These are phyloP conservation scores for Ips nitidus DNA, from an alignment of 1,140 invertebrate genomes.

Conservation along the genomic window DNA sequence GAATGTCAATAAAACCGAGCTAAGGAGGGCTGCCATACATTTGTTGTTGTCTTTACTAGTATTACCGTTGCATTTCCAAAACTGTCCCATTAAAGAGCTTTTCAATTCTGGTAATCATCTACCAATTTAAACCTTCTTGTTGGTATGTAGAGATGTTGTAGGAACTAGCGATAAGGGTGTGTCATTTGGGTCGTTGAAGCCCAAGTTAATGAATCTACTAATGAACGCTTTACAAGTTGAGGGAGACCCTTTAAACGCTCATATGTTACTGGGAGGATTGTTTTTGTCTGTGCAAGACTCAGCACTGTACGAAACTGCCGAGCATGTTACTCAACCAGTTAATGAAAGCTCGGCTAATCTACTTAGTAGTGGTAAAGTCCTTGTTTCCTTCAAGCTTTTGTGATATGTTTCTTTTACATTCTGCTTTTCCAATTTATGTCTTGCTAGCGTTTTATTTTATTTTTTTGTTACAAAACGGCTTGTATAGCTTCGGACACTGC, in stretches of 20 bases:
- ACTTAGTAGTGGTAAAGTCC: constrained; percentile 67
- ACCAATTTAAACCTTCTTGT: background rate
- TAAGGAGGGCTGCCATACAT: constrained; percentile 88
- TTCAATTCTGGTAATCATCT: constrained; percentile 50
- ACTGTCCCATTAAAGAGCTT: constrained; percentile 74
- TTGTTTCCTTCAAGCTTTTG: constrained; percentile 10
- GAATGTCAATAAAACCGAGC: constrained; percentile 70
- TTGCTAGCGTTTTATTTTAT: too few species aligned
- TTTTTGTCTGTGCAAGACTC: constrained; percentile 80
- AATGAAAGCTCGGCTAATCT: constrained; percentile 65
- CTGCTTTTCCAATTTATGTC: too few species aligned
- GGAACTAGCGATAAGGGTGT: constrained; percentile 51
- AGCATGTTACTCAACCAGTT: constrained; percentile 62
- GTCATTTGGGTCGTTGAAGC: constrained; percentile 81
- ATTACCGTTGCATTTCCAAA: constrained; percentile 89
- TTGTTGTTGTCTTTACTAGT: constrained; percentile 85
- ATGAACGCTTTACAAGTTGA: constrained; percentile 86
- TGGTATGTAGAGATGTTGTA: constrained; percentile 12
- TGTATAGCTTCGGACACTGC: constrained; percentile 51
- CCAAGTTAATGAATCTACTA: constrained; percentile 80
- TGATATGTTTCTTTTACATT: background rate
- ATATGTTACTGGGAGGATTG: constrained; percentile 83
- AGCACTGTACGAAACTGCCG: constrained; percentile 73
- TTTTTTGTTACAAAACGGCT: too few species aligned
- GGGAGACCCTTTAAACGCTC: constrained; percentile 83